Base-by-base conservation (phyloP, 2,888 invertebrate species). In the Ophion slaviceki region DNA sequence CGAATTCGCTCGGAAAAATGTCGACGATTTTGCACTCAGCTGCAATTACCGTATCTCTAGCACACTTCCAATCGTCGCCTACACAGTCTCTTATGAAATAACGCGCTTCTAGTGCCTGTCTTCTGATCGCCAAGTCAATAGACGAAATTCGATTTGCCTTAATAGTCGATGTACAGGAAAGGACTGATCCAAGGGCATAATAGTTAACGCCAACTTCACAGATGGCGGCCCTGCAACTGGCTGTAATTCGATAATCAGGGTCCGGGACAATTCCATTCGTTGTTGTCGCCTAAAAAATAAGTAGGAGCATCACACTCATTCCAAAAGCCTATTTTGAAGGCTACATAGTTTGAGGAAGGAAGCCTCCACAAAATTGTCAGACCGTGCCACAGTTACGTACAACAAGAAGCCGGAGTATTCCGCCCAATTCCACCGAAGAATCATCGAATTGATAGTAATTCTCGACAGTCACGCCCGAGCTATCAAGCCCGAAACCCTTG, bases 401-500 rank as follows among this genome's bases (percentile, higher is more conserved):
- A 24, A 1, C 0, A 20, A 74, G 36, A 14, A 11, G 14, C n/a
- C 36, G 40, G 40, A 74, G 36, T 2, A 74, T 20, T 36, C 28
- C 36, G 5, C 20, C 20, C 36, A 20, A 40, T 61, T 74, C 24
- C 2, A 74, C 11, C 6, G 72, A 20, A 36, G 8, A 59, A 74
- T 57, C 32, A 61, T 61, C 40, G 36, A 74, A 74, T 74, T 74
- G 72, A 61, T 61, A 24, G 17, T 40, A 24, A 14, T 40, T 40
- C 2, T 36, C 11, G 8, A 61, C n/a, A 1, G 20, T 74, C 17
- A 20, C 20, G 45, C 8, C n/a, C 17, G 4, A 32, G 0, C 0
- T n/a, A 2, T 20, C n/a, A 17, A 4, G 3, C 8, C 10, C 32
- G 0, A 28, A 17, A 4, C 4, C 7, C 32, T 95, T 93, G 61